Evolutionary conservation across 2,113 vertebrate species (phyloP), one percentile per base, ranked within the genome.

Genomic region (Symphodus melops): DNA sequence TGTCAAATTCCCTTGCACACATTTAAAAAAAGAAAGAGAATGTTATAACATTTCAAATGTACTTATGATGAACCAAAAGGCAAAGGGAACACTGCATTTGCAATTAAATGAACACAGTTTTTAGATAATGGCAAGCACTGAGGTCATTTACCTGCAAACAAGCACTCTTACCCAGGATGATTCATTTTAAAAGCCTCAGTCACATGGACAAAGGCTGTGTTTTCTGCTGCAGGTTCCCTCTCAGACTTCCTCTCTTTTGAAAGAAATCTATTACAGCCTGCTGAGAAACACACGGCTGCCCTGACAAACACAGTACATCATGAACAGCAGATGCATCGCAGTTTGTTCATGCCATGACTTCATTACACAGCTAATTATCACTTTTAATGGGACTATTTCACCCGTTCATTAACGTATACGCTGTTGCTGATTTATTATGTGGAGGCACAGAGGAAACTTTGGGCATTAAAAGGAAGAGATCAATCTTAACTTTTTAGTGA

Each of bases 321-420:
- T n/a, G 49, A 55, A 44, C 48, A 57, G 10, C 42, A 67, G 46
- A 67, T 59, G 21, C 62, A 67, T 49, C 41, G 54, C 62, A 55
- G 39, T 61, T 36, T 25, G 21, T 17, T 61, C 25, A 7, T 39
- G 44, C 65, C 21, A 75, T 39, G 66, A 63, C 58, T 70, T 51
- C 20, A 63, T 77, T 77, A 49, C 51, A 41, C 44, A 63, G 75
- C 58, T 71, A 77, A 77, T 77, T 57, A 77, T 70, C 52, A 41
- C 17, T 0, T 52, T 64, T 77, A 70, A 65, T 64, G 59, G 59
- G 42, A 57, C 53, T 58, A 44, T 65, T 48, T 21, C 75, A 41
- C 46, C 3, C 36, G 44, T 65, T 58, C 53, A 71, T 77, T 65
- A 58, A 54, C 11, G 17, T 44, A 58, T 44, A 58, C 39, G 36